Conservation (phyloP, 2,797 vertebrate genomes). For the Brotogeris chrysoptera region DNA sequence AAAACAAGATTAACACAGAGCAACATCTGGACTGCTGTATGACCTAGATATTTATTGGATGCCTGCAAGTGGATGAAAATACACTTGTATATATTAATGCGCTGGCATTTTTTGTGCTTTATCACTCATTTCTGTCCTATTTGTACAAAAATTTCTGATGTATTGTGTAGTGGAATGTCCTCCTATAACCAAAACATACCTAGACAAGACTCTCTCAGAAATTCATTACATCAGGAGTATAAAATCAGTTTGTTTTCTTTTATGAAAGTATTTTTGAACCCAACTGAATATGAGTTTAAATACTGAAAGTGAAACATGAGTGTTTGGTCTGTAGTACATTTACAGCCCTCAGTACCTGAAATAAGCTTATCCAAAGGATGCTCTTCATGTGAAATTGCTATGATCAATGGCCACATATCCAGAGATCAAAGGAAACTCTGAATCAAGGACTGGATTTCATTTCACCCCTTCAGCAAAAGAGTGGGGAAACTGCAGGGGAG, state of each 20-base stretch:
- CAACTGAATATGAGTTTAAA: slow-evolving; percentile 45
- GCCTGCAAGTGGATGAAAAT: not conserved
- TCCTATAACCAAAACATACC: not conserved
- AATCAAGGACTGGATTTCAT: slow-evolving; percentile 34
- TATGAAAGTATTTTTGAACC: slow-evolving; percentile 14
- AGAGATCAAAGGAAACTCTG: slow-evolving; percentile 55
- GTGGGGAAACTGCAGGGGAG: not conserved
- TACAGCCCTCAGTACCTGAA: slow-evolving; percentile 41
- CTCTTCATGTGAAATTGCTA: slow-evolving; percentile 70
- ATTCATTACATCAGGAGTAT: slow-evolving; percentile 29
- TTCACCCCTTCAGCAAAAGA: not conserved
- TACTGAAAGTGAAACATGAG: slow-evolving; percentile 37
- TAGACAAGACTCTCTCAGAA: not conserved
- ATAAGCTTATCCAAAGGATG: slow-evolving; percentile 57
- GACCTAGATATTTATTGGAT: not conserved
- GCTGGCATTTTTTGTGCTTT: not conserved
- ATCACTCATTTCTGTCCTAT: not conserved
- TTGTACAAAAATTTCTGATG: not conserved
- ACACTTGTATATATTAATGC: rapidly evolving
- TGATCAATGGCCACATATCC: slow-evolving; percentile 40
- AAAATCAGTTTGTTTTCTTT: not conserved
- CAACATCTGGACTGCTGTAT: not conserved
- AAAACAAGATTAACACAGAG: not conserved
- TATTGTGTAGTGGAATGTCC: not conserved
- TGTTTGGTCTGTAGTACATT: slow-evolving; percentile 15